phyloP scores from a whole-genome alignment of 2,113 vertebrate species.

The Astur gentilis region DNA sequence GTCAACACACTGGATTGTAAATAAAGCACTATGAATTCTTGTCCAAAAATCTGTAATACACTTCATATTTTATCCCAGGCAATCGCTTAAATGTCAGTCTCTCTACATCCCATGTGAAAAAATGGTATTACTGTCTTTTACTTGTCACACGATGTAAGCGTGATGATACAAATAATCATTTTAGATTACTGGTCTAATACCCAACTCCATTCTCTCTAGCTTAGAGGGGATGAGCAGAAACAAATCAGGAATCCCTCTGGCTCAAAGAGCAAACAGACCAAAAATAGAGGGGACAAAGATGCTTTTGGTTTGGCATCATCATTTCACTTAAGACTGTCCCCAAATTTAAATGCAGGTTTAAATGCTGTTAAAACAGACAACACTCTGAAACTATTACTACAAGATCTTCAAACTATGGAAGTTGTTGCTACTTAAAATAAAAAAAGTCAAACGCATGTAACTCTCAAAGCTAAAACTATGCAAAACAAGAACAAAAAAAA shows the following conservation, averaged over 20 bases:
- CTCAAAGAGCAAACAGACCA: background rate
- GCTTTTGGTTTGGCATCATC: background rate
- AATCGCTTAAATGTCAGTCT: background rate
- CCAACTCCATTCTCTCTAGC: background rate
- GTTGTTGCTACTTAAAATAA: background rate
- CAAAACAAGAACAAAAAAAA: background rate
- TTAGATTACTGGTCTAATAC: background rate
- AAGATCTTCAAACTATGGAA: background rate
- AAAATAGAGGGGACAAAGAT: background rate
- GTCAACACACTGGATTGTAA: background rate
- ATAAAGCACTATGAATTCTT: background rate
- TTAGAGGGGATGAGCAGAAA: background rate
- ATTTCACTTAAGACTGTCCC: background rate
- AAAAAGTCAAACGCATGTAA: background rate
- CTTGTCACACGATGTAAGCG: background rate
- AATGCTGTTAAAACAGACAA: background rate
- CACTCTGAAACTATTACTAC: background rate
- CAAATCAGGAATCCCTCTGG: background rate
- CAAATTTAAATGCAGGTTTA: background rate
- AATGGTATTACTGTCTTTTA: background rate
- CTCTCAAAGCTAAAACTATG: background rate
- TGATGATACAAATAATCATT: background rate
- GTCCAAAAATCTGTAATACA: background rate
- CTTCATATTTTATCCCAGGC: background rate
- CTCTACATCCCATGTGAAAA: background rate